Evolutionary conservation across 1,140 invertebrate genomes (phyloP).

Genomic region (Amyelois transitella): DNA sequence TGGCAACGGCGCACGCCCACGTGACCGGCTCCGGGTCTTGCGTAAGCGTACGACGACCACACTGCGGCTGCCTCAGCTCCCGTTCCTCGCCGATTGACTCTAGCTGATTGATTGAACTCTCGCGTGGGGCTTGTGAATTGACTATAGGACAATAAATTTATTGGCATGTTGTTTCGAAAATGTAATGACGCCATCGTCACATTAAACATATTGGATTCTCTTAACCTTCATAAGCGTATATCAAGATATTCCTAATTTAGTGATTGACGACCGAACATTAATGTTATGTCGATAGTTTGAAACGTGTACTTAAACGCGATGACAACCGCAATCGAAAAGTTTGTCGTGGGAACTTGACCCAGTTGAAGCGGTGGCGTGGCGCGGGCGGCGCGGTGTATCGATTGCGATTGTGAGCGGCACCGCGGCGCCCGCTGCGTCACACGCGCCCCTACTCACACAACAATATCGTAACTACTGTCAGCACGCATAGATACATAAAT

Average conservation of each 20-base stretch:
- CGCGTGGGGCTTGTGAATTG: conserved; percentile 2
- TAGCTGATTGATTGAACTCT: conserved; percentile 33
- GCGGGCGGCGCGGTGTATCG: conserved; percentile 55
- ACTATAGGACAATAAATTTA: background rate
- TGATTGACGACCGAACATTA: no score
- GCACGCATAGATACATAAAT: conserved; percentile 25
- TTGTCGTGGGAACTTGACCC: conserved; percentile 70
- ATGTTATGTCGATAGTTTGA: no score
- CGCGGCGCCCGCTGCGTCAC: conserved; percentile 61
- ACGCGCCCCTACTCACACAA: conserved; percentile 49
- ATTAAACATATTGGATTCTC: background rate
- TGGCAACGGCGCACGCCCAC: conserved; percentile 65
- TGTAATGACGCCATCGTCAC: background rate
- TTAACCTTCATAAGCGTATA: no score
- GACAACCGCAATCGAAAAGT: conserved; percentile 42
- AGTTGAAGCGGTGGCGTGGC: conserved; percentile 52
- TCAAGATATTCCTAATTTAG: no score
- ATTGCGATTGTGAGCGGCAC: conserved; percentile 57
- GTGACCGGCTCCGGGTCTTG: conserved; percentile 64
- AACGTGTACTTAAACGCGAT: conserved; percentile 18
- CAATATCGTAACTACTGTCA: conserved; percentile 25
- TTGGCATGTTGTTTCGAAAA: background rate
- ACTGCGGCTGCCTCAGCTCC: conserved; percentile 25
- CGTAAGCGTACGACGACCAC: conserved; percentile 68
- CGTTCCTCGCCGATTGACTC: conserved; percentile 28